Conservation (phyloP, 64 coral and sea anemone genomes). For the Exaiptasia diaphana region DNA sequence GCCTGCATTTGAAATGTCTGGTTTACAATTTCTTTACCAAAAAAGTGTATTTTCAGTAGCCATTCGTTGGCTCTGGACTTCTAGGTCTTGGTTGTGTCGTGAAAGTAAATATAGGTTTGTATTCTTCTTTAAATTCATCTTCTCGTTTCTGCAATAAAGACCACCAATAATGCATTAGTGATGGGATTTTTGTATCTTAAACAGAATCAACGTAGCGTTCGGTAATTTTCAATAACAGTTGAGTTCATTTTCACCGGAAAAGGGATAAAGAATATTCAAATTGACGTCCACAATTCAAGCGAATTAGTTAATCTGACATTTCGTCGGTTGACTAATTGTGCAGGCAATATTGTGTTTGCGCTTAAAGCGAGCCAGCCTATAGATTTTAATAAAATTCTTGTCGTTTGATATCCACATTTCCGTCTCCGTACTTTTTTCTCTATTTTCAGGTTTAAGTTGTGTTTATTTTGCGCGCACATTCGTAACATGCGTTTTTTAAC, state of each 20-base stretch:
- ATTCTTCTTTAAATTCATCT: not conserved
- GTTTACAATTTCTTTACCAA: not conserved
- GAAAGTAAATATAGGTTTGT: not conserved
- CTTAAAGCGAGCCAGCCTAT: too few species aligned
- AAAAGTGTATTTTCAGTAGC: not conserved
- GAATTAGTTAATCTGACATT: constrained; percentile 12
- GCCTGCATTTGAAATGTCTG: not conserved
- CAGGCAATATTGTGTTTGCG: not conserved
- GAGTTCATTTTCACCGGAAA: constrained; percentile 11
- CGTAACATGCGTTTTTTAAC: not conserved
- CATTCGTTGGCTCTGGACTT: not conserved
- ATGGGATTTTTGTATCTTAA: not conserved
- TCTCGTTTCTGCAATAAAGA: not conserved
- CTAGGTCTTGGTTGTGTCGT: not conserved
- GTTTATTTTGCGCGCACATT: not conserved
- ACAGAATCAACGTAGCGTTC: not conserved
- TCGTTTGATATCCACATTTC: not conserved
- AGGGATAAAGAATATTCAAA: not conserved
- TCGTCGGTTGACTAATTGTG: not conserved
- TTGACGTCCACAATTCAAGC: not conserved
- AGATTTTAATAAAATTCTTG: not conserved
- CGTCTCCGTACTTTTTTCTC: not conserved
- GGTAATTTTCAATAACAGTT: not conserved
- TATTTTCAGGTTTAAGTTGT: not conserved
- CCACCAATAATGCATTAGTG: not conserved